Conservation (phyloP, 1,140 invertebrate genomes). For the Brachionus sp. region DNA sequence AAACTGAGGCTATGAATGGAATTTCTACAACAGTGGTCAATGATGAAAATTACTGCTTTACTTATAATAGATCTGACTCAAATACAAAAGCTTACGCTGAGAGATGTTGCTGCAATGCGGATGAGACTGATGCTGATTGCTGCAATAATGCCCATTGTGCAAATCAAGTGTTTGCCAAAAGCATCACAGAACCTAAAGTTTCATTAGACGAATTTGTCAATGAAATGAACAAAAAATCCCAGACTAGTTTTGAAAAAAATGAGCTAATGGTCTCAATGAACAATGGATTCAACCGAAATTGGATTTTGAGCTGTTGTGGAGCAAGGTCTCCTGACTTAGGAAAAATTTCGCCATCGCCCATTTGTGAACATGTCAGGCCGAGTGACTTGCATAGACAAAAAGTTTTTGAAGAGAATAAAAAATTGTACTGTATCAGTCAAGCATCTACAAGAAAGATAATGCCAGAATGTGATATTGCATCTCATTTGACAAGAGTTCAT, state of each 20-base stretch:
- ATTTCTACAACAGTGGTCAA: conserved; percentile 17
- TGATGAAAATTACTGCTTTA: conserved; percentile 28
- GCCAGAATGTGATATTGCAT: conserved; percentile 23
- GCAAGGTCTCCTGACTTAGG: not conserved
- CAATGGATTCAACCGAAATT: conserved; percentile 13
- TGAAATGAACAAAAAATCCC: not conserved
- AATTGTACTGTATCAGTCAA: not conserved
- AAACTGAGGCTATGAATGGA: conserved; percentile 34
- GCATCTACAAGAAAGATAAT: conserved; percentile 26
- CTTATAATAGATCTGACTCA: conserved; percentile 35
- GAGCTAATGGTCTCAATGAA: conserved; percentile 18
- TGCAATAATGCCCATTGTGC: not conserved
- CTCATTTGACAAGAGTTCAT: conserved; percentile 10
- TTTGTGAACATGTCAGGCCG: conserved; percentile 37
- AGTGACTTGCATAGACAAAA: not conserved
- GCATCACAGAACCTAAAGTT: not conserved
- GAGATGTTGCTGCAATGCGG: conserved; percentile 5
- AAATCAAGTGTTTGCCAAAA: not conserved
- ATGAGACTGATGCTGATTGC: conserved; percentile 42
- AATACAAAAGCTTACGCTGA: not conserved
- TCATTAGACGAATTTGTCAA: not conserved
- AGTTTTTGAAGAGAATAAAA: not conserved
- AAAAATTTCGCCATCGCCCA: conserved; percentile 28
- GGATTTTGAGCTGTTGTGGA: conserved; percentile 35
- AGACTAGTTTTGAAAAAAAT: conserved; percentile 19